Evolutionary conservation across 2,888 invertebrate genomes (phyloP), one percentile per base, ranked within the genome.

Genomic region (Dicycla oo): DNA sequence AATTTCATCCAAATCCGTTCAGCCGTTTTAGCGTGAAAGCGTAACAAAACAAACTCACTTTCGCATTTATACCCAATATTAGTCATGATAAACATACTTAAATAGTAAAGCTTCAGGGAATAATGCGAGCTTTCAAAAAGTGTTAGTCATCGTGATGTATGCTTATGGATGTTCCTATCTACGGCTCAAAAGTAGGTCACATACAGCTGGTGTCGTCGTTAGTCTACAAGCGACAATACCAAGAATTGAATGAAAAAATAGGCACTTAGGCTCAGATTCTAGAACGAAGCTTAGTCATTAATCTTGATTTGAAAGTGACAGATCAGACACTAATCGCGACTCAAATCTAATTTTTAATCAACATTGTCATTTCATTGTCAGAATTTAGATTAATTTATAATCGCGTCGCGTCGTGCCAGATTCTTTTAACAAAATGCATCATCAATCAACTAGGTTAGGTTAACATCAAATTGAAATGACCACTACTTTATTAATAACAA

Each of bases 101-200:
- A 3, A 53, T n/a, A 38, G 18, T 45, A 20, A 7, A 45, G 7
- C 23, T 70, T 60, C 43, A 78, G 15, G 4, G 13, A 58, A 63
- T 49, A 38, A 40, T 18, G 20, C 45, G 30, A 57, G 26, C 23
- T 62, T 73, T 65, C 38, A 62, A 76, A 73, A 61, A 73, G 15
- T 53, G 34, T 79, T 62, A 26, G 65, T 79, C 76, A 79, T 57
- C 45, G 18, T 20, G 15, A 47, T 26, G 2, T 61, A 65, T 51
- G 13, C 30, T 40, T 62, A 45, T 49, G 15, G 13, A 38, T 51
- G n/a, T 62, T 57, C 45, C 18, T 73, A 47, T 51, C 40, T 61
- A 26, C 40, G 38, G 38, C 20, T 26, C 30, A 30, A 61, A 78
- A 78, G 67, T 78, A 68, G 78, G 78, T 80, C 80, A 61, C n/a